phyloP scores from a whole-genome alignment of 1,140 invertebrate genomes.

The Brachionus asplanchnoidis region DNA sequence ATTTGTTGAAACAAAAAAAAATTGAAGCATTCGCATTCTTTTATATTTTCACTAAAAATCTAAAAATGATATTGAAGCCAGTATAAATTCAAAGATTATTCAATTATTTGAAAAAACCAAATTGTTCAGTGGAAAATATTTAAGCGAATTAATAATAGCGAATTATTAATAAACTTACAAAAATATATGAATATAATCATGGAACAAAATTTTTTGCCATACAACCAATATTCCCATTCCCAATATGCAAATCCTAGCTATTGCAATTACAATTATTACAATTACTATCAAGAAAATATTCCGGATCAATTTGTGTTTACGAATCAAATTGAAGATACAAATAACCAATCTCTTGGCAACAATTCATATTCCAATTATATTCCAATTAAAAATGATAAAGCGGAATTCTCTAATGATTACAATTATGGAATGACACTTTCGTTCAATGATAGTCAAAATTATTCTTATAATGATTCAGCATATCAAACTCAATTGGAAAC shows the following conservation, averaged over 20 bases:
- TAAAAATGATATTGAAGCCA: neutral
- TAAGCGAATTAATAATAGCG: neutral
- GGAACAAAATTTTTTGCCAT: neutral
- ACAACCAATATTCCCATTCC: neutral
- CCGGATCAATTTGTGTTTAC: neutral
- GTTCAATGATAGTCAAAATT: neutral
- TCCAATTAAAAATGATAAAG: neutral
- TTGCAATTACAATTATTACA: neutral
- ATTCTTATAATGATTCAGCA: constrained; percentile 23
- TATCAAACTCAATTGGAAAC: constrained; percentile 16
- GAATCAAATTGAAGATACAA: neutral
- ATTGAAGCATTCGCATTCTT: neutral
- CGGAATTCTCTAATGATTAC: neutral
- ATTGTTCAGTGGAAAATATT: neutral
- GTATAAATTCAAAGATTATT: neutral
- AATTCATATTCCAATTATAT: neutral
- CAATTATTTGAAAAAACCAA: neutral
- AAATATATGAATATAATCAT: neutral
- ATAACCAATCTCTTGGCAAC: neutral
- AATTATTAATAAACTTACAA: neutral
- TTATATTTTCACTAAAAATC: neutral
- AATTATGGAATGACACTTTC: neutral
- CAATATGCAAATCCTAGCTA: neutral
- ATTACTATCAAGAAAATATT: neutral
- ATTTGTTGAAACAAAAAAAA: neutral